Evolutionary conservation across 1,140 invertebrate genomes (phyloP).

Genomic region (Amphibalanus amphitrite): DNA sequence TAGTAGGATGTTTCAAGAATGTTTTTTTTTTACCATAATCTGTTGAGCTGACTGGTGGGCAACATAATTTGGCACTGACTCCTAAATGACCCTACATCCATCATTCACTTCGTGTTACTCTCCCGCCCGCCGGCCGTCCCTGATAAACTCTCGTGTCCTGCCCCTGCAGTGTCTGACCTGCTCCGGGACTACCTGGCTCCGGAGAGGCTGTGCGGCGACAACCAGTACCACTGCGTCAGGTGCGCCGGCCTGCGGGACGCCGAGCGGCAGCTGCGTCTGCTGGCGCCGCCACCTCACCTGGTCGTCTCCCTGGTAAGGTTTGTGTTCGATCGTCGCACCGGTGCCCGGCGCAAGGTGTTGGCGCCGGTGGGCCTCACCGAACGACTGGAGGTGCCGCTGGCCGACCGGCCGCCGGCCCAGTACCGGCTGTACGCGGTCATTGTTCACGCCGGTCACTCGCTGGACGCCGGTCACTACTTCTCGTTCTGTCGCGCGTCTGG

Average conservation of each 20-base stretch:
- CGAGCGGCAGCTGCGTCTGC: slow-evolving; percentile 47
- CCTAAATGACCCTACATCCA: too few relatives aligned
- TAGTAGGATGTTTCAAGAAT: too few relatives aligned
- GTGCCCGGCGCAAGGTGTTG: slow-evolving; percentile 4
- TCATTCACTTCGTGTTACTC: too few relatives aligned
- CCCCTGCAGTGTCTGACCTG: slow-evolving; percentile 36
- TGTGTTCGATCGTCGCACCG: slow-evolving; percentile 41
- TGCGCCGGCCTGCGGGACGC: slow-evolving; percentile 55
- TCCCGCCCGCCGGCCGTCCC: too few relatives aligned
- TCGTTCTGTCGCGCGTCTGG: slow-evolving; percentile 43
- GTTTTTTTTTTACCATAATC: too few relatives aligned
- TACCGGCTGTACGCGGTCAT: slow-evolving; percentile 61
- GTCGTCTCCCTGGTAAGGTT: slow-evolving; percentile 64
- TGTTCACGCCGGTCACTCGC: slow-evolving; percentile 57
- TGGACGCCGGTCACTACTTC: slow-evolving; percentile 72
- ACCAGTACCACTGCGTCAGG: slow-evolving; percentile 57
- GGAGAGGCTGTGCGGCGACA: slow-evolving; percentile 55
- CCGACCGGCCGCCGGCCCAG: slow-evolving; percentile 3
- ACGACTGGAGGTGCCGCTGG: not conserved
- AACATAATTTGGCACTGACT: too few relatives aligned
- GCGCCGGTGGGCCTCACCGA: not conserved
- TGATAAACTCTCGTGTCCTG: slow-evolving; percentile 20
- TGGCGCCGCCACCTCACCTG: slow-evolving; percentile 49
- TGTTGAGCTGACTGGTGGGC: too few relatives aligned
- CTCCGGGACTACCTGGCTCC: slow-evolving; percentile 53